phyloP scores from a whole-genome alignment of 2,797 vertebrate species.

The Antennarius maculatus region DNA sequence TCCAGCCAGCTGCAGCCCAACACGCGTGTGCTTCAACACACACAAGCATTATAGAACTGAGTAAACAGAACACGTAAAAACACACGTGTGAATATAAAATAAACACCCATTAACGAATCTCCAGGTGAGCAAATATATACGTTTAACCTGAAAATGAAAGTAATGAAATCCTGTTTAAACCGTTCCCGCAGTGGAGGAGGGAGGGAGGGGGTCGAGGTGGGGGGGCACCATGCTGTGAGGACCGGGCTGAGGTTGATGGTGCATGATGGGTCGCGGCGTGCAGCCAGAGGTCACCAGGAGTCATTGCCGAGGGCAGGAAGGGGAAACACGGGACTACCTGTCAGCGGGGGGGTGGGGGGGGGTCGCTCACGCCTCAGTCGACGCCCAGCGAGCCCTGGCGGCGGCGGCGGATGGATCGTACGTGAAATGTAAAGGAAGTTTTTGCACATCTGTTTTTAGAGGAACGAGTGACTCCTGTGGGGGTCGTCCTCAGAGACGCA shows the following conservation, averaged over 20 bases:
- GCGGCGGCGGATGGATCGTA: neutral
- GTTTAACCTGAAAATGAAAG: neutral
- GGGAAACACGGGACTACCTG: conserved; percentile 70
- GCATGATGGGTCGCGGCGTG: conserved; percentile 36
- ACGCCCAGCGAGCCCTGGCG: conserved; percentile 47
- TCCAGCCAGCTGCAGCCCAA: conserved; percentile 34
- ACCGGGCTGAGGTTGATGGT: conserved; percentile 39
- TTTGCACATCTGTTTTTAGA: conserved; percentile 35
- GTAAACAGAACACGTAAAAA: neutral
- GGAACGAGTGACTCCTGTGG: conserved; percentile 6
- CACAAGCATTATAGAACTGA: conserved; percentile 1
- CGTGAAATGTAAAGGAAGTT: conserved; percentile 10
- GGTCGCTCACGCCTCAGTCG: conserved; percentile 53
- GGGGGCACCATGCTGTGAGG: conserved; percentile 26
- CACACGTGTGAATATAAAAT: neutral
- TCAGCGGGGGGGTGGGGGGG: conserved; percentile 19
- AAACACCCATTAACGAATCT: too few species aligned
- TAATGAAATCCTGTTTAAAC: neutral
- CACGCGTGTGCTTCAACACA: conserved; percentile 11
- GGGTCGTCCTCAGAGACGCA: neutral
- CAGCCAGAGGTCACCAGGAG: conserved; percentile 56
- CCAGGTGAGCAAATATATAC: too few species aligned
- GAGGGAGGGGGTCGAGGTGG: neutral
- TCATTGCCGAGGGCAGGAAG: conserved; percentile 66
- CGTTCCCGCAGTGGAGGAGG: neutral